phyloP scores from a whole-genome alignment of 2,113 vertebrate species.

The Vulpes vulpes region DNA sequence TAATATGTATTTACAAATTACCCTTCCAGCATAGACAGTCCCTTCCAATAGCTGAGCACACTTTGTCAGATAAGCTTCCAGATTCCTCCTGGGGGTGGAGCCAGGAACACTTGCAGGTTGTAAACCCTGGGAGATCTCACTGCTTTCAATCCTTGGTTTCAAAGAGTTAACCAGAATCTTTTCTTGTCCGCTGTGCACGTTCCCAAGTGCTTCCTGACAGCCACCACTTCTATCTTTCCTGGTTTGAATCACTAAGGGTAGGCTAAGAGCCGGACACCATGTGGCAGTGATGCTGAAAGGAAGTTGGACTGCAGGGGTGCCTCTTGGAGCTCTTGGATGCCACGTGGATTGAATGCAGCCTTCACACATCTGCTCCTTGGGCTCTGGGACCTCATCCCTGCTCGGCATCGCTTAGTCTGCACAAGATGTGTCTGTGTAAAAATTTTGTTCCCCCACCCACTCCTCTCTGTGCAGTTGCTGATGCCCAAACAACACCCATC shows the following conservation, averaged over 20 bases:
- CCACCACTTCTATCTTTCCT: too few species aligned
- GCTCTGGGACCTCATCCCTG: neutral
- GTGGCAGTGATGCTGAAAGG: neutral
- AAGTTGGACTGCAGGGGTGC: neutral
- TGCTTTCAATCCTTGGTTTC: neutral
- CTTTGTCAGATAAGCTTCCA: neutral
- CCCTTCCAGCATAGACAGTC: neutral
- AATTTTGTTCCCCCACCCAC: neutral
- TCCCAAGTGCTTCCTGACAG: neutral
- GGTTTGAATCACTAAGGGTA: neutral
- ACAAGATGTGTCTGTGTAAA: neutral
- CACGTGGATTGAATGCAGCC: neutral
- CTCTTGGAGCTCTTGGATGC: neutral
- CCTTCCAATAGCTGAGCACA: fast-evolving
- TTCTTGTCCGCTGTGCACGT: neutral
- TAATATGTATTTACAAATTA: neutral
- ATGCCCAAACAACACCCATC: neutral
- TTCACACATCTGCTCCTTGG: slow-evolving; percentile 10
- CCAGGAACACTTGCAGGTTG: neutral
- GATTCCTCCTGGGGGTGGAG: neutral
- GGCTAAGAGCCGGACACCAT: neutral
- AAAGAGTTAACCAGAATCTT: neutral
- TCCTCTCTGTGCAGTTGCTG: neutral
- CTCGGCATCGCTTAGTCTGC: neutral
- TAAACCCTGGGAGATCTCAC: neutral